Percentiles rank a stretch among this genome's conserved stretches.
Conservation (phyloP, 2,113 vertebrate species). For the Brachypodius melanocephalos region DNA sequence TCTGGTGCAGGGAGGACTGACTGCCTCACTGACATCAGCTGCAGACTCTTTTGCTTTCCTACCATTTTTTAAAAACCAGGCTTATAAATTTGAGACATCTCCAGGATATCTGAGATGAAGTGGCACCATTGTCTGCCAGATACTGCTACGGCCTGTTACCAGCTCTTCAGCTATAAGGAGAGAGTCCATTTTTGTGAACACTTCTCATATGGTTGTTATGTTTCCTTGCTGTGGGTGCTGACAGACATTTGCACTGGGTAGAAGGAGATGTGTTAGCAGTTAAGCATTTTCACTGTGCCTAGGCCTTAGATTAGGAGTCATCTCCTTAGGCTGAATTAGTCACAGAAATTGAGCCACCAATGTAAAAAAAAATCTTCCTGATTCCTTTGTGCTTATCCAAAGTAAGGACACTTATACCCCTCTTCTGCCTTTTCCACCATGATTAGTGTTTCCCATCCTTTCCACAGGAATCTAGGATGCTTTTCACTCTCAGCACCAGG, state of each 20-base stretch:
- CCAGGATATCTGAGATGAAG: background rate
- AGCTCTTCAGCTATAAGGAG: background rate
- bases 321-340: background rate
- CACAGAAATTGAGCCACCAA: background rate
- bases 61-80: background rate
- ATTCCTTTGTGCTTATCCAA: background rate
- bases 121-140: background rate
- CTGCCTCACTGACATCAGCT: background rate
- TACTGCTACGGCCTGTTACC: background rate
- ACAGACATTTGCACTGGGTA: background rate
- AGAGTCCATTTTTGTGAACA: background rate
- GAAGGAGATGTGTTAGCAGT: background rate
- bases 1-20: accelerated
- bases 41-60: background rate
- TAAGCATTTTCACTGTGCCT: background rate
- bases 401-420: background rate
- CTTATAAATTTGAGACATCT: background rate
- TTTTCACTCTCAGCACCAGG: background rate
- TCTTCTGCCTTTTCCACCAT: background rate
- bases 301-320: background rate
- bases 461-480: background rate
- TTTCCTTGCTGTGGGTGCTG: background rate
- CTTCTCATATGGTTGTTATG: background rate
- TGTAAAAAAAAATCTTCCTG: background rate
- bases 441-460: background rate